These are phyloP conservation scores for Sycon ciliatum DNA, from an alignment of 37 sponge, comb jelly and placozoan genomes.

Conservation along the genomic window DNA sequence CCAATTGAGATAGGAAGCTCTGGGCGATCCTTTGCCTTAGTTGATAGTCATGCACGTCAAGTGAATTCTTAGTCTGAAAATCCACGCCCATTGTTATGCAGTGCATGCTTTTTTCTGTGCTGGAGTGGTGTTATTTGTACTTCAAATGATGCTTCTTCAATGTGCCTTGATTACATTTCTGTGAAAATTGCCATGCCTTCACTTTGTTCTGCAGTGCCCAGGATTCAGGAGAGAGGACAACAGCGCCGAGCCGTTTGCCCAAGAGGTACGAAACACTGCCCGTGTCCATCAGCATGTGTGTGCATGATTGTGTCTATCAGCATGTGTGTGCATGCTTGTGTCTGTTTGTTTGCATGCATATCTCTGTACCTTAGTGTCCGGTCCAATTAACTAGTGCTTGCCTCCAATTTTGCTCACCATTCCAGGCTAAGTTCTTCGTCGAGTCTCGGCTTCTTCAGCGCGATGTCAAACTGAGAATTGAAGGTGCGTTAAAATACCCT, in stretches of 20 bases:
- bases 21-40: too few relatives aligned
- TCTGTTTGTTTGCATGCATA: background rate
- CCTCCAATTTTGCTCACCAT: background rate
- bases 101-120: background rate
- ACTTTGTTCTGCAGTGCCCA: constrained; percentile 40
- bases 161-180: background rate
- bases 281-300: background rate
- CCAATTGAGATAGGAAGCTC: too few relatives aligned
- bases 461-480: constrained; percentile 73
- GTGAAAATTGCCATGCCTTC: background rate
- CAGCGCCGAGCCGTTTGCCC: constrained; percentile 84
- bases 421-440: constrained; percentile 72
- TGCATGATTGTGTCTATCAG: background rate
- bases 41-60: too few relatives aligned
- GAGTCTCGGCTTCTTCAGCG: constrained; percentile 83
- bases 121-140: constrained; percentile 1
- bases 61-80: too few relatives aligned
- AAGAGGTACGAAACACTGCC: constrained; percentile 23
- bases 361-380: background rate
- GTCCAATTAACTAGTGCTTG: background rate
- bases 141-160: background rate
- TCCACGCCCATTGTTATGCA: too few relatives aligned
- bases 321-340: background rate
- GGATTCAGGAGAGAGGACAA: constrained; percentile 56
- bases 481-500: constrained; percentile 62